Evolutionary conservation across 2,113 vertebrate species (phyloP), one percentile per base, ranked within the genome.

Genomic region (Mastomys coucha): DNA sequence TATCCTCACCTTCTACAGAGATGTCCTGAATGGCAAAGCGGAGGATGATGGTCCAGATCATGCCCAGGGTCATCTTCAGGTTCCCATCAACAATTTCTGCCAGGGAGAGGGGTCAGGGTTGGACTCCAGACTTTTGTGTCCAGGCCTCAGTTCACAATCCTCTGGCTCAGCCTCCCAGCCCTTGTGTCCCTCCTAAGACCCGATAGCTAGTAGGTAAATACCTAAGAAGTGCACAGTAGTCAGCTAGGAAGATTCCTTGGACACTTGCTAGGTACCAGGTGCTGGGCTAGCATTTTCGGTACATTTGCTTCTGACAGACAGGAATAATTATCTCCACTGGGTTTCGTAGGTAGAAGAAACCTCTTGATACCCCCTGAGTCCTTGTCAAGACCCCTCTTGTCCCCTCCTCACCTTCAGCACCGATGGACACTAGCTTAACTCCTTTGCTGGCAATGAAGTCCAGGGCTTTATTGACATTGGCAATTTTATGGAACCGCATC

Each of bases 1-100:
- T 28, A 26, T 17, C 28, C 97, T 98, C 81, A 99, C 99, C 99
- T 98, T 99, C 99, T 95, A 99, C 99, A n/a, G 99, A 99, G 98
- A 99, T 99, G 97, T 99, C 99, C 98, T 99, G 99, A 98, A 99
- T 99, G 96, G 99, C 99, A 3, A 99, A 99, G 76, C 99, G 99
- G 60, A 99, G 99, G 95, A 99, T 99, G 98, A 99, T 99, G 97
- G 99, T 99, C 99, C 99, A 99, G 98, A 99, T 99, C 99, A 99
- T 99, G 88, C 99, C 99, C 75, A 99, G 98, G n/a, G 99, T 99
- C 99, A 99, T 99, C 98, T 99, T 99, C 97, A 98, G 98, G 70
- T 99, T 99, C 58, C 99, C 99, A 0, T 99, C 99, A 2, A 99
- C 99, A 31, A 99, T 99, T 98, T 99, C 99, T 99, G 97, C n/a